These are phyloP conservation scores for Branchellion lobata DNA, from an alignment of 2,888 invertebrate species.

Conservation along the genomic window DNA sequence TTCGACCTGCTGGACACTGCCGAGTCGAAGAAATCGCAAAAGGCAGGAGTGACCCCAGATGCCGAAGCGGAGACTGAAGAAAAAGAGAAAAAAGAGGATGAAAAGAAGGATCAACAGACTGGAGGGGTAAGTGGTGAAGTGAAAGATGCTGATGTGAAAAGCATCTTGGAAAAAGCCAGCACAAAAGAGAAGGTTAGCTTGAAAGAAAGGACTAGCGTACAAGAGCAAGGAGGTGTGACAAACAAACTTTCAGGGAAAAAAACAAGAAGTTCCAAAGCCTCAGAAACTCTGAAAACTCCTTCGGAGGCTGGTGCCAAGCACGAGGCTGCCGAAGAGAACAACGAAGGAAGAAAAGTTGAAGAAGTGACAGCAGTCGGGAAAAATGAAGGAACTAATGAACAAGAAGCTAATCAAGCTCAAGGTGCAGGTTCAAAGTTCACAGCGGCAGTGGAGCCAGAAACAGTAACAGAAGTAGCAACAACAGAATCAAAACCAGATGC, in stretches of 20 bases:
- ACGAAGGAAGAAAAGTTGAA: too few species aligned
- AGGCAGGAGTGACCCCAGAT: neutral
- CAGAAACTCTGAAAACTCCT: too few species aligned
- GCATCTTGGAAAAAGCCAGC: too few species aligned
- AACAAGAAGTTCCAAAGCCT: too few species aligned
- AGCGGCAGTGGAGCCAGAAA: slow-evolving; percentile 15
- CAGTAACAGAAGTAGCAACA: neutral
- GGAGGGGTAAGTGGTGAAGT: neutral
- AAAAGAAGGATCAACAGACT: neutral
- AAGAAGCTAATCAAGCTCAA: neutral
- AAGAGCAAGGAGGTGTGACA: too few species aligned
- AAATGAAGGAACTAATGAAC: slow-evolving; percentile 1
- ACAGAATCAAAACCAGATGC: neutral
- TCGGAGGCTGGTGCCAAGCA: too few species aligned
- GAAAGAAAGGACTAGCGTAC: too few species aligned
- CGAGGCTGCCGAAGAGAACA: too few species aligned
- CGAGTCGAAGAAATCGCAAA: neutral
- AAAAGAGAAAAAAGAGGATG: neutral
- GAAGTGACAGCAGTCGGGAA: slow-evolving; percentile 1
- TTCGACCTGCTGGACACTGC: too few species aligned
- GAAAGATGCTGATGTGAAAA: slow-evolving; percentile 2
- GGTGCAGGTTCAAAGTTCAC: neutral
- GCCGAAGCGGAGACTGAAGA: neutral
- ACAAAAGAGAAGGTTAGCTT: too few species aligned
- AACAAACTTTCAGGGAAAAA: too few species aligned